Base-by-base conservation (phyloP, 2,113 vertebrate species). In the Tretioscincus oriximinensis region DNA sequence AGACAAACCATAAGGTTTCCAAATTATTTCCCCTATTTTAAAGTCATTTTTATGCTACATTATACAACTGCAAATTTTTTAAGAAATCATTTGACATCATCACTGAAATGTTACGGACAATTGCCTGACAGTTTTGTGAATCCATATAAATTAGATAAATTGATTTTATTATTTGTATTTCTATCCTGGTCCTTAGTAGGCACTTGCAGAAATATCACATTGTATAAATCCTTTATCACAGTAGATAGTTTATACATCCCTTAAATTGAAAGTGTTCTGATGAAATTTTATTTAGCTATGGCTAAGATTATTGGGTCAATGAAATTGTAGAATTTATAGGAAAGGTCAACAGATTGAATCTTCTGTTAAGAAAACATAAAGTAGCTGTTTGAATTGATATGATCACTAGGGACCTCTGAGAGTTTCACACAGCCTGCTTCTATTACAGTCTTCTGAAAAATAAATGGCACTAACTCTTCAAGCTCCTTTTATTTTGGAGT, bases 161-260 rank as follows among this genome's bases (percentile, higher is more conserved):
- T 18, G 26, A 20, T 26, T 83, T 51, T 45, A 82, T 1, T 70
- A 8, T 64, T 63, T 76, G 78, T 71, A 65, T 4, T 16, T 49
- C 79, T 78, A 22, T 49, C 1, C 28, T 21, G 3, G 1, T 63
- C 29, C 47, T 66, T 66, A 31, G 74, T 85, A 31, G 0, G 35
- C 60, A 9, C 41, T 12, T 60, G 29, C 11, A 60, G 77, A 78
- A 60, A 12, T 70, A 10, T 1, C 60, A 26, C 26, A 70, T 1
- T 64, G 28, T 28, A 70, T 31, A 73, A 86, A 77, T 71, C 41
- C 83, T 28, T 82, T 69, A 81, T 71, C 28, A 83, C 10, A 2
- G 7, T 18, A 24, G 16, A 20, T 21, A 2, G 22, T n/a, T 54
- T 71, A 76, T n/a, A 35, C 47, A 78, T 9, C 8, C 76, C 45